These are phyloP conservation scores for Paramormyrops hopkinsi DNA, from an alignment of 2,797 vertebrate species.

Conservation along the genomic window DNA sequence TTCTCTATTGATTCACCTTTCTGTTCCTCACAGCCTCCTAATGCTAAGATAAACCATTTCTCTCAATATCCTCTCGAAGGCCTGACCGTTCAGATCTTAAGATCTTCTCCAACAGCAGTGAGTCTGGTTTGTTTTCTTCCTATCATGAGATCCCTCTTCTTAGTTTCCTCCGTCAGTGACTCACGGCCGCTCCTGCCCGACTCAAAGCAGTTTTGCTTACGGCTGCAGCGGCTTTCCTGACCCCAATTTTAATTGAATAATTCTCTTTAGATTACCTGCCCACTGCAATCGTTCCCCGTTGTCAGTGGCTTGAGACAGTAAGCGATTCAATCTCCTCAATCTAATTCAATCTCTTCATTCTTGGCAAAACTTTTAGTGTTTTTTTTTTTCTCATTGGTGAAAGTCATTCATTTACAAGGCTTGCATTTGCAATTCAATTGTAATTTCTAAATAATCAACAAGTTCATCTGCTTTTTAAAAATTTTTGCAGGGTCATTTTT, in stretches of 20 bases:
- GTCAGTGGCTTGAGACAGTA: background rate
- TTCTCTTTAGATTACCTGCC: background rate
- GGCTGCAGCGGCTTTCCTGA: background rate
- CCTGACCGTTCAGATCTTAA: background rate
- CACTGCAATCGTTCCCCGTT: background rate
- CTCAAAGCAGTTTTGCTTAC: background rate
- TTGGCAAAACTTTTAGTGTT: background rate
- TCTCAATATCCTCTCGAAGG: background rate
- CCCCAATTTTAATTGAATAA: slow-evolving; percentile 1
- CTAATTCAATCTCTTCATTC: background rate
- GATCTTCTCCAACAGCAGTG: background rate
- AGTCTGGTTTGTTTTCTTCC: background rate
- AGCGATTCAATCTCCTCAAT: background rate
- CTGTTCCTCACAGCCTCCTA: background rate
- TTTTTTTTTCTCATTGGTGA: background rate
- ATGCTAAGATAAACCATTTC: background rate
- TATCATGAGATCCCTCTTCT: background rate
- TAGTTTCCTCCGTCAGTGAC: background rate
- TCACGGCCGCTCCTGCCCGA: background rate
- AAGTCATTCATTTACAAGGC: background rate
- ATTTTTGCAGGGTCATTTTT: background rate
- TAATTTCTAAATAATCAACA: background rate
- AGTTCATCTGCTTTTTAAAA: background rate
- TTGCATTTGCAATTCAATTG: background rate
- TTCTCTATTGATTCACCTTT: background rate